Base-by-base conservation (phyloP, 2,888 invertebrate genomes). In the Drosophila histrio region DNA sequence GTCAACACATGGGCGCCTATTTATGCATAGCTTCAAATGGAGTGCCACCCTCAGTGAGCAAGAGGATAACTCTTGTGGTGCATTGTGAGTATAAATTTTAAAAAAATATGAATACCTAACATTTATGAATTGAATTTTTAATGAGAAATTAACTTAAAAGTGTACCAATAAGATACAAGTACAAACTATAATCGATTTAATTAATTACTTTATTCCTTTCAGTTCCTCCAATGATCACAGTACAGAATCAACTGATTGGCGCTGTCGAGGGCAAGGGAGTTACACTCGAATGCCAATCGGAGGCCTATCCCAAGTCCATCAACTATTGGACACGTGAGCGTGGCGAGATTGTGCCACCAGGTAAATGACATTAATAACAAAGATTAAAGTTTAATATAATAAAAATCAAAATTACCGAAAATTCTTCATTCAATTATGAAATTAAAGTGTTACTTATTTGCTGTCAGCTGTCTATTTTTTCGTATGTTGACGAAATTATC, bases 181-280 rank as follows among this genome's bases (percentile, higher is more conserved):
- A 11, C 11, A 28, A 28, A 2, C 3, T 9, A 28, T 11, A 6
- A 2, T 1, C 9, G 6, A 32, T 13, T 30, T 4, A 9, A 17
- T 17, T 17, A 17, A 11, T 5, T 19, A 38, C 24, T n/a, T 7
- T 4, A n/a, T 22, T 11, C 9, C 11, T 52, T 43, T 1, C 91
- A 97, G 97, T 97, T 93, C 95, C 96, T 3, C 97, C 97, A 9
- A 96, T 96, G 94, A 96, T 97, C 70, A 95, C 94, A 89, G 96
- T 97, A 84, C 95, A 95, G 84, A 96, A 96, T 92, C 96, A 96
- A 91, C 92, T 97, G 76, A 96, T 97, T 11, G 97, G 96, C 0
- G 96, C 96, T 0, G 94, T 94, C 17, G 93, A 95, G 60, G 96
- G 95, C 13, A 94, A 96, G 59, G 94, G 95, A 77, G 93, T 96